Base-by-base conservation (phyloP, 2,113 vertebrate genomes). In the Diphyllodes magnificus region DNA sequence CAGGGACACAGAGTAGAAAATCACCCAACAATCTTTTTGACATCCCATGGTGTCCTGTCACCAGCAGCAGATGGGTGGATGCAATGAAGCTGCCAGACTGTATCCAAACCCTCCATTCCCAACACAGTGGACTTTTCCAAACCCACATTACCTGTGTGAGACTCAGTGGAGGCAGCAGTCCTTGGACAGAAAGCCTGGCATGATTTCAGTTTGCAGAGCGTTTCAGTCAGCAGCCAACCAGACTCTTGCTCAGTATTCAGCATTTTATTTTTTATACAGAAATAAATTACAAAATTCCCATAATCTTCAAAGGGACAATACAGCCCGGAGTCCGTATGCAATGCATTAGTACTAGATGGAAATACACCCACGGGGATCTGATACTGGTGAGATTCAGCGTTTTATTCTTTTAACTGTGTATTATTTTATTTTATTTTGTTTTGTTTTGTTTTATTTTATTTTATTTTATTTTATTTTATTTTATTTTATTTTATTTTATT, bases 241-340 rank as follows among this genome's bases (percentile, higher is more conserved):
- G 35, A 56, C 54, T 73, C 72, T 83, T 35, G 50, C 25, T 51
- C 64, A 75, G 56, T 21, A 64, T 54, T 86, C 76, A 81, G 51
- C 17, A 40, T 66, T 82, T 91, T 30, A 45, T 33, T 66, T 87
- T 91, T 63, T 30, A 61, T 59, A 63, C 20, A 70, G 56, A 96
- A 95, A 90, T 64, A 86, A 88, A 78, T 64, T 54, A 49, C 69
- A 84, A 78, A 90, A 83, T 81, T 90, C 72, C 64, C 60, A n/a
- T 19, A 3, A 28, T 90, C 82, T 92, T 90, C 85, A 83, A 53
- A 75, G n/a, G 28, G 17, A 45, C 7, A 66, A 9, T 40, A 40
- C 19, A 88, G 20, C 64, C 65, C 63, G 21, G 42, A 53, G 15
- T 77, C 37, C 1, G 2, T 49, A 91, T 56, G 56, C n/a, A 86